Evolutionary conservation across 1,140 invertebrate species (phyloP).

Genomic region (Pogonognathellus flavescens): DNA sequence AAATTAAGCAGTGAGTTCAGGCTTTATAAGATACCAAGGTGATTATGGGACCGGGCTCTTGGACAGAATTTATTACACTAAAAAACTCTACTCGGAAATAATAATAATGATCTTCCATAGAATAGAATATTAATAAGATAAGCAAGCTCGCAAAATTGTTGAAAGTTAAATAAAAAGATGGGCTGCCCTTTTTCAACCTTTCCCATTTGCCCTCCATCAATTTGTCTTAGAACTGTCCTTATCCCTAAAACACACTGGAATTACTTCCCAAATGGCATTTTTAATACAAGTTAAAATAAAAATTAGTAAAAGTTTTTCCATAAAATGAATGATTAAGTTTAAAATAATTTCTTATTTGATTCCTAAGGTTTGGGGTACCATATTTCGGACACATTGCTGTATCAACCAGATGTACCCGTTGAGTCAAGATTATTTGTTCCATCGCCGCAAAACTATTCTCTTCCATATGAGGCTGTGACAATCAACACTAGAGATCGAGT

Average conservation of each 20-base stretch:
- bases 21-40: no score
- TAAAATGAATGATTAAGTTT: no score
- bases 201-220: background rate
- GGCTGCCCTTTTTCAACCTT: conserved; percentile 1
- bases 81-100: no score
- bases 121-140: no score
- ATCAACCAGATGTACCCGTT: conserved; percentile 73
- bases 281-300: background rate
- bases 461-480: conserved; percentile 88
- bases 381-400: conserved; percentile 64
- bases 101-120: no score
- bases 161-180: background rate
- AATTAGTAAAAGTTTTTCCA: no score
- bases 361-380: conserved; percentile 64
- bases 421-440: conserved; percentile 89
- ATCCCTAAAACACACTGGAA: background rate
- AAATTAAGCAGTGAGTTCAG: no score
- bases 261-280: conserved; percentile 11
- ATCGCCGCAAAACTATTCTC: conserved; percentile 83
- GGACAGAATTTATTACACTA: no score
- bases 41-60: no score
- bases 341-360: background rate
- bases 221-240: background rate
- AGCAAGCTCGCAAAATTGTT: no score
- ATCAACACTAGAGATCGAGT: conserved; percentile 84